phyloP scores from a whole-genome alignment of 2,888 invertebrate genomes.

The Napeogenes sylphis region DNA sequence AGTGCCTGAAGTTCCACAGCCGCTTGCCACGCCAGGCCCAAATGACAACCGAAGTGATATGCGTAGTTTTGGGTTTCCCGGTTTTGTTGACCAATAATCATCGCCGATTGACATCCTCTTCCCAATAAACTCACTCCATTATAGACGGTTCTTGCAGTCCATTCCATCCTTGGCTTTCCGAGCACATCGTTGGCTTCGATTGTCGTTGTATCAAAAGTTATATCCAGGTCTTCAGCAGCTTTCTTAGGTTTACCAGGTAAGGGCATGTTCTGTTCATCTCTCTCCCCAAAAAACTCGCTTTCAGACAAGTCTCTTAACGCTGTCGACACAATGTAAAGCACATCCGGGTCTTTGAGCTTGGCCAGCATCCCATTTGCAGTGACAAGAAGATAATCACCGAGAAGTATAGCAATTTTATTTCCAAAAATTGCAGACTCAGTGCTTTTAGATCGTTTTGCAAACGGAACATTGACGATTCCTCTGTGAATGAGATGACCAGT shows the following conservation, averaged over 20 bases:
- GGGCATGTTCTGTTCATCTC: slow-evolving; percentile 87
- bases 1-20: slow-evolving; percentile 59
- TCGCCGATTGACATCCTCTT: slow-evolving; percentile 87
- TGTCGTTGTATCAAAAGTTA: slow-evolving; percentile 59
- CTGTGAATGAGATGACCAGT: slow-evolving; percentile 90
- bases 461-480: slow-evolving; percentile 73
- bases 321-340: slow-evolving; percentile 88
- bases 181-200: slow-evolving; percentile 61
- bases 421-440: slow-evolving; percentile 88
- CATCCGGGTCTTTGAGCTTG: slow-evolving; percentile 82
- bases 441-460: slow-evolving; percentile 75
- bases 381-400: slow-evolving; percentile 90
- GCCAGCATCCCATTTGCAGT: slow-evolving; percentile 90
- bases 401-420: slow-evolving; percentile 91
- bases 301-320: slow-evolving; percentile 88
- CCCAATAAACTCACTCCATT: slow-evolving; percentile 83
- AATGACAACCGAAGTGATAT: slow-evolving; percentile 88
- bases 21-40: slow-evolving; percentile 90
- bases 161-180: slow-evolving; percentile 82
- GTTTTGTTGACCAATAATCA: slow-evolving; percentile 85
- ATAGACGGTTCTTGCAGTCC: slow-evolving; percentile 84
- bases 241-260: slow-evolving; percentile 80
- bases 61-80: slow-evolving; percentile 83
- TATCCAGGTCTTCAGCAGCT: slow-evolving; percentile 50
- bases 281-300: slow-evolving; percentile 87